Evolutionary conservation across 2,797 vertebrate species (phyloP).

Genomic region (Sebastes reedi): DNA sequence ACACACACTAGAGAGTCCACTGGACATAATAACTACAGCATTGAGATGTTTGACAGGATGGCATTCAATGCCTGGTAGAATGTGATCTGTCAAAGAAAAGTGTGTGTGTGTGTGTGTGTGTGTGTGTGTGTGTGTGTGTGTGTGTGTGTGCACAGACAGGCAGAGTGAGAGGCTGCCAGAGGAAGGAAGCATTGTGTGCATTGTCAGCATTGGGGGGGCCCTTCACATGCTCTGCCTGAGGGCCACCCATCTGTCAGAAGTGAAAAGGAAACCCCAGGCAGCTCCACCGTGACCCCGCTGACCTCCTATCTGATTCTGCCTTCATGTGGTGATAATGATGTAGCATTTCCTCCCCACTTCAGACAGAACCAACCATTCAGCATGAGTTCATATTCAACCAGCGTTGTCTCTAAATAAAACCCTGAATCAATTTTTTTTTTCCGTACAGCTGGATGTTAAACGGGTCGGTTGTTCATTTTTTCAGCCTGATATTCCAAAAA

Average conservation of each 20-base stretch:
- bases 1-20: background rate
- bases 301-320: slow-evolving; percentile 19
- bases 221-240: slow-evolving; percentile 20
- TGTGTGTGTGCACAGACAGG: background rate
- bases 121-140: background rate
- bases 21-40: background rate
- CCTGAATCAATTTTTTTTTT: background rate
- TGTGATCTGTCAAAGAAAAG: background rate
- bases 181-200: slow-evolving; percentile 28
- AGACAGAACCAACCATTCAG: slow-evolving; percentile 17
- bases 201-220: slow-evolving; percentile 24
- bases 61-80: background rate
- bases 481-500: background rate
- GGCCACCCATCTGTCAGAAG: slow-evolving; percentile 44
- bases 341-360: slow-evolving; percentile 26
- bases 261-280: slow-evolving; percentile 36
- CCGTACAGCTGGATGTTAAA: background rate
- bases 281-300: slow-evolving; percentile 4
- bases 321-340: slow-evolving; percentile 36
- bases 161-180: background rate
- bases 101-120: background rate
- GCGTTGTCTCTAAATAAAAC: background rate
- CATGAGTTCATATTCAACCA: background rate
- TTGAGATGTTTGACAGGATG: background rate
- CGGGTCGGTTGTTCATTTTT: background rate